Base-by-base conservation (phyloP, 2,797 vertebrate genomes). In the Anniella stebbinsi region DNA sequence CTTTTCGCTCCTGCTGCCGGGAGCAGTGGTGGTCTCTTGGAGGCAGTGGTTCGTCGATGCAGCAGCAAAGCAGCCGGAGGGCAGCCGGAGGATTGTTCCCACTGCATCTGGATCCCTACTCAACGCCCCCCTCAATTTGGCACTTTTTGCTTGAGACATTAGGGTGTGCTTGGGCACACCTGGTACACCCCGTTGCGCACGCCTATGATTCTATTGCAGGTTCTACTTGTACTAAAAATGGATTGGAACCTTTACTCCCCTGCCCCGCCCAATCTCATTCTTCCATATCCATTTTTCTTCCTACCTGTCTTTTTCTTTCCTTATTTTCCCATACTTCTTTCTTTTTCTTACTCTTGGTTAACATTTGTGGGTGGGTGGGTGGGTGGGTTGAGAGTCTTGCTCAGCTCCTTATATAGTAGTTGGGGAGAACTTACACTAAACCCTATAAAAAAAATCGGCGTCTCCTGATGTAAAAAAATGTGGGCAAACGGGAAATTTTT, bases 381-480 rank as follows among this genome's bases (percentile, higher is more conserved):
- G 45, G 45, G 15, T 2, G 72, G 2, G 13, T 21, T 36, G 36
- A 21, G 72, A 23, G 36, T 17, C 17, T 75, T 38, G 2, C 38
- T 36, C 36, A 38, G 72, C 72, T 21, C 0, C 18, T 38, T 45
- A 6, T 51, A 7, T 21, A 75, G 18, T 38, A 38, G 72, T 36
- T 21, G 18, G 72, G 72, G n/a, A 75, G 38, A 75, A 38, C 36
- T 38, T 63, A 63, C 60, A 63, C 60, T 1, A 63, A 36, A 63
- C 4, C 57, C 8, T n/a, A 13, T 7, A 54, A 63, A 60, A 33
- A 92, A 92, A 94, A 95, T 92, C 93, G 72, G 91, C 93, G 91
- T 87, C 94, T 87, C 77, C 83, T 95, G 90, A 94, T 60, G 83
- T 91, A n/a, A 87, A 38, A 73, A 38, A n/a, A 57, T 57, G 12